Percentiles rank a stretch among this genome's conserved stretches.
These are phyloP conservation scores for Hyaena hyaena DNA, from an alignment of 2,113 vertebrate species.

Conservation along the genomic window DNA sequence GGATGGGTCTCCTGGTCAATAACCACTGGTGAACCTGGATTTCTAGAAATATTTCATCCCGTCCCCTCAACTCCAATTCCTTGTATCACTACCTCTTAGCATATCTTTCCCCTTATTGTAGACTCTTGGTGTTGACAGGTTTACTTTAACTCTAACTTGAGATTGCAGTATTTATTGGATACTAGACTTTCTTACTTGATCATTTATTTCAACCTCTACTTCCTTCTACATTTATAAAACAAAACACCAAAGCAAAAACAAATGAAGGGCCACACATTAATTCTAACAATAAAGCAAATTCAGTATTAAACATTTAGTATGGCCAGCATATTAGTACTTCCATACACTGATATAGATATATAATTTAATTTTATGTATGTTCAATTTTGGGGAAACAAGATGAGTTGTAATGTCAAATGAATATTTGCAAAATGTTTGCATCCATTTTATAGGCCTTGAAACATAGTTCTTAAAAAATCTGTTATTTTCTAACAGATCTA, in stretches of 20 bases:
- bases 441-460: neutral
- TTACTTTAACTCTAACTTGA: neutral
- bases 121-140: neutral
- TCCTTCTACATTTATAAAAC: neutral
- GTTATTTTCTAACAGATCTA: neutral
- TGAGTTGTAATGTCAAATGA: neutral
- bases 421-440: neutral
- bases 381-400: neutral
- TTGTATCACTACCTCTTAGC: neutral
- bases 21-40: neutral
- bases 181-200: neutral
- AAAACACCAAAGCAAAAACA: neutral
- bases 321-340: neutral
- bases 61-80: neutral
- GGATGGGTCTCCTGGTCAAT: neutral
- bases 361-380: neutral
- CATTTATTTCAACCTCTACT: neutral
- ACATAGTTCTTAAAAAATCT: neutral
- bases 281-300: neutral
- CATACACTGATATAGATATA: neutral
- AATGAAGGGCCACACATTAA: neutral
- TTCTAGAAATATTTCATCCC: neutral
- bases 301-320: neutral
- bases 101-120: neutral
- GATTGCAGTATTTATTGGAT: neutral